Percentiles rank a stretch among this genome's conserved stretches.
These are phyloP conservation scores for Prosapia bicincta DNA, from an alignment of 2,888 invertebrate species.

Conservation along the genomic window DNA sequence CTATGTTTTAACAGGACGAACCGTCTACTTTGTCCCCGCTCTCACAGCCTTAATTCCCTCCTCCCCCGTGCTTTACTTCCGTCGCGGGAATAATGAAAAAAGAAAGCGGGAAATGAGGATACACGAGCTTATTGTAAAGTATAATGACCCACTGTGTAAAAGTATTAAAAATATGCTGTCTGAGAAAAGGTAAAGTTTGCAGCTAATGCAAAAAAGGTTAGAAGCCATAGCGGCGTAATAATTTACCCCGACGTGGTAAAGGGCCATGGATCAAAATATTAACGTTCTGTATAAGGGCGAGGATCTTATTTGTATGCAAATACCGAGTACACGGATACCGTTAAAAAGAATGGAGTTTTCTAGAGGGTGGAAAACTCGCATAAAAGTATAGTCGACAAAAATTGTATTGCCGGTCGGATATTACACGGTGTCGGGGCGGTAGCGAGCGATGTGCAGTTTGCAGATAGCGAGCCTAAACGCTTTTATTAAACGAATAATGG, in stretches of 20 bases:
- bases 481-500: slow-evolving; percentile 22
- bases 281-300: slow-evolving; percentile 9
- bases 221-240: slow-evolving; percentile 26
- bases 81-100: slow-evolving; percentile 30
- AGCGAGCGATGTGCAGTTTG: neutral
- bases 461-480: neutral
- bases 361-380: slow-evolving; percentile 5
- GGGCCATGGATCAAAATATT: slow-evolving; percentile 28
- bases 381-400: slow-evolving; percentile 12
- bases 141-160: slow-evolving; percentile 33
- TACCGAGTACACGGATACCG: slow-evolving; percentile 28
- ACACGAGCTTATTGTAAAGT: slow-evolving; percentile 35
- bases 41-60: neutral
- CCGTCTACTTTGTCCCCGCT: slow-evolving; percentile 27
- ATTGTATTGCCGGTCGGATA: neutral
- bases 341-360: slow-evolving; percentile 25
- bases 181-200: neutral
- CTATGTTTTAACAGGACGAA: slow-evolving; percentile 10
- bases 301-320: slow-evolving; percentile 33
- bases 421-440: slow-evolving; percentile 1
- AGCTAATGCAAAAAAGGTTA: slow-evolving; percentile 17
- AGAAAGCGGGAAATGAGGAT: slow-evolving; percentile 34
- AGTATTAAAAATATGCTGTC: slow-evolving; percentile 32
- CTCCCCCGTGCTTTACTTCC: slow-evolving; percentile 3
- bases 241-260: slow-evolving; percentile 12